A percentile compares a stretch with the other conserved stretches of the same genome.
Conservation (phyloP, 2,888 invertebrate species). For the Blera fallax region DNA sequence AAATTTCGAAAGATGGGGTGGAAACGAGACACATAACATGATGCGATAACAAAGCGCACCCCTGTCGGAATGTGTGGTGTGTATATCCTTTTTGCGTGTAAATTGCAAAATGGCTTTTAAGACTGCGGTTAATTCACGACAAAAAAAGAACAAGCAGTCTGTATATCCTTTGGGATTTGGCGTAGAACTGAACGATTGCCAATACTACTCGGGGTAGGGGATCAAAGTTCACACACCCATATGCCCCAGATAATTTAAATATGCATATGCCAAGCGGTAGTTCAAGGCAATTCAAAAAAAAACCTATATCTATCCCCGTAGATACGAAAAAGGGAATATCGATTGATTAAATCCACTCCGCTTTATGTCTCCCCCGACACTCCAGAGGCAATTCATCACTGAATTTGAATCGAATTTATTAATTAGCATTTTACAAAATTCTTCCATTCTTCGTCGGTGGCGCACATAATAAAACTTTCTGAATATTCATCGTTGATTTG, state of each 20-base stretch:
- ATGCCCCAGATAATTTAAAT: constrained; percentile 45
- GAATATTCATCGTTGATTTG: constrained; percentile 69
- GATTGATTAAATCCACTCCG: constrained; percentile 14
- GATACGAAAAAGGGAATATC: neutral
- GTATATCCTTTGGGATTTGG: constrained; percentile 31
- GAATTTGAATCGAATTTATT: constrained; percentile 70
- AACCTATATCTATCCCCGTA: neutral
- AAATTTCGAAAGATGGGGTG: constrained; percentile 54
- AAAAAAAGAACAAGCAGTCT: constrained; percentile 47
- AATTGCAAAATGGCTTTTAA: constrained; percentile 67
- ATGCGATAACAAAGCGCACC: constrained; percentile 56
- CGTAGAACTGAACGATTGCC: constrained; percentile 62
- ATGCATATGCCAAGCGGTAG: constrained; percentile 42
- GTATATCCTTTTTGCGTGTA: constrained; percentile 32
- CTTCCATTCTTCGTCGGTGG: constrained; percentile 46
- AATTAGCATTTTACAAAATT: constrained; percentile 71
- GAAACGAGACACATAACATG: constrained; percentile 44
- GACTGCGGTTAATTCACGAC: constrained; percentile 66
- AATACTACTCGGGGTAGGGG: neutral
- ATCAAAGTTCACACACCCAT: constrained; percentile 64
- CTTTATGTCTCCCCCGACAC: neutral
- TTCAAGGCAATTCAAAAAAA: constrained; percentile 37
- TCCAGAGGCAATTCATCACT: constrained; percentile 40
- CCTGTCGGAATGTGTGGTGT: constrained; percentile 22
- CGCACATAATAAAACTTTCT: constrained; percentile 65